Evolutionary conservation across 2,797 vertebrate genomes (phyloP).

Genomic region (Acanthurus tractus): DNA sequence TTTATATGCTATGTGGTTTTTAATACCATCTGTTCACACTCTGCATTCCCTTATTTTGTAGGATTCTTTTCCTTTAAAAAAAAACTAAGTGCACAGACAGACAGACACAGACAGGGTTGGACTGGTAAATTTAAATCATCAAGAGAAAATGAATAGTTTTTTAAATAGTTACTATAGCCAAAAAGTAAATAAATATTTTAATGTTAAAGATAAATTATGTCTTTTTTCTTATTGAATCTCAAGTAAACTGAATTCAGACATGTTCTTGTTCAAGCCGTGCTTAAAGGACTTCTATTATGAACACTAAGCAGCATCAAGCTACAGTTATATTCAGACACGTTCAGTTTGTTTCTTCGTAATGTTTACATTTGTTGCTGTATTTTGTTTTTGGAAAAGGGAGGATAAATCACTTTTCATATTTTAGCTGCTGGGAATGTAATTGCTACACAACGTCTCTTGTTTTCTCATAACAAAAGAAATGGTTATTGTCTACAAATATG

Average conservation of each 20-base stretch:
- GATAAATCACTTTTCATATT: conserved; percentile 17
- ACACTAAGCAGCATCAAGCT: not conserved
- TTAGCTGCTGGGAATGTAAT: conserved; percentile 22
- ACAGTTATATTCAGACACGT: conserved; percentile 8
- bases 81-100: not conserved
- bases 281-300: not conserved
- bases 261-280: not conserved
- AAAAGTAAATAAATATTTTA: not conserved
- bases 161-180: not conserved
- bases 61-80: not conserved
- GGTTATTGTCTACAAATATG: conserved; percentile 22
- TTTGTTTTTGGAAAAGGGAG: conserved; percentile 26
- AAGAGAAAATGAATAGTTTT: not conserved
- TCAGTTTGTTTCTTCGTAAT: conserved; percentile 35
- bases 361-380: conserved; percentile 60
- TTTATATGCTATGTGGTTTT: conserved; percentile 23
- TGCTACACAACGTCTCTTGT: not conserved
- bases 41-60: conserved; percentile 26
- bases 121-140: conserved; percentile 4
- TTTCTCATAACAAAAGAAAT: not conserved
- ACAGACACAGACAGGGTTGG: not conserved
- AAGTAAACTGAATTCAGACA: not conserved
- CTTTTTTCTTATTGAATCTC: not conserved
- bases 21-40: not conserved
- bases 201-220: conserved; percentile 1